Percentiles rank a stretch among this genome's conserved stretches.
These are phyloP conservation scores for Conopomorpha cramerella DNA, from an alignment of 1,140 invertebrate species.

Conservation along the genomic window DNA sequence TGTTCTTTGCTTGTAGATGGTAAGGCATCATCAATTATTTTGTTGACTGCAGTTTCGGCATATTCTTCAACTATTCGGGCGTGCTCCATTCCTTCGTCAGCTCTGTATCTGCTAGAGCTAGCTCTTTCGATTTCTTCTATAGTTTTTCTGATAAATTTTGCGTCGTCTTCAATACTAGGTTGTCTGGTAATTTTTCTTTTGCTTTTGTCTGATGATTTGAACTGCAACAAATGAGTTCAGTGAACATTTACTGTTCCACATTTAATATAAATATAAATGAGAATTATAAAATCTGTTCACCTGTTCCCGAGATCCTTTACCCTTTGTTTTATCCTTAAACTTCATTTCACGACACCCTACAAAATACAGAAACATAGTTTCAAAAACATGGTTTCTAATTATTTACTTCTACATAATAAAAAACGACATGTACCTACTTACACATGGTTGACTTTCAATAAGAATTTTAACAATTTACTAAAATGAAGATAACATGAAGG, in stretches of 20 bases:
- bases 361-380: slow-evolving; percentile 27
- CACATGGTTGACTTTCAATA: too few species aligned
- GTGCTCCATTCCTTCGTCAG: slow-evolving; percentile 12
- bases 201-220: slow-evolving; percentile 20
- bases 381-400: too few species aligned
- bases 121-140: slow-evolving; percentile 51
- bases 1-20: slow-evolving; percentile 22
- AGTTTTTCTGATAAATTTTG: slow-evolving; percentile 45
- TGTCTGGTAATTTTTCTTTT: slow-evolving; percentile 28
- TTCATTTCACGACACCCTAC: slow-evolving; percentile 45
- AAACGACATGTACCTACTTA: too few species aligned
- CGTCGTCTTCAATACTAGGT: slow-evolving; percentile 45
- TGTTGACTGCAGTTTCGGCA: slow-evolving; percentile 4
- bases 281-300: slow-evolving; percentile 1
- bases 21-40: slow-evolving; percentile 5
- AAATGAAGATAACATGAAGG: too few species aligned
- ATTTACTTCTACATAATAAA: too few species aligned
- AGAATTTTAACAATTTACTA: too few species aligned
- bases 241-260: slow-evolving; percentile 1
- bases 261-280: neutral
- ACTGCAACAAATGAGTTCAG: slow-evolving; percentile 16
- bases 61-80: slow-evolving; percentile 8
- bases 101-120: slow-evolving; percentile 28
- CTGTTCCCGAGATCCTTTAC: slow-evolving; percentile 11
- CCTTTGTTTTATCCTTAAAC: slow-evolving; percentile 27